Conservation (phyloP, 2,888 invertebrate species). For the Petrolisthes cinctipes region DNA sequence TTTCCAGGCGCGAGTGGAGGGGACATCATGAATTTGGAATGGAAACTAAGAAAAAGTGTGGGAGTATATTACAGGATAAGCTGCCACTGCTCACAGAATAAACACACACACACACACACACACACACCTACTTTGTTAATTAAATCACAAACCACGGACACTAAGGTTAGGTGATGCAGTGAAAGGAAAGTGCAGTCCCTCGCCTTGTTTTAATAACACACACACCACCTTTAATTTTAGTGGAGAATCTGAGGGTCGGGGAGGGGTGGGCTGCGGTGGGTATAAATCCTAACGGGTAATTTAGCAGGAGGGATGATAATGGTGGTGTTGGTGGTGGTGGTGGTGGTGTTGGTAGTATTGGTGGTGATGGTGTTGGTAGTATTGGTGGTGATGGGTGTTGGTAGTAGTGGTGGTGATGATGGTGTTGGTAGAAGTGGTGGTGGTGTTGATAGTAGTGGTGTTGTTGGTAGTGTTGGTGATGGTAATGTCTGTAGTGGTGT, state of each 20-base stretch:
- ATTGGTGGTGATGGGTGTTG: not conserved
- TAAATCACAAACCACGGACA: not conserved
- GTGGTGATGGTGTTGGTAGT: not conserved
- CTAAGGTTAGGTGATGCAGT: not conserved
- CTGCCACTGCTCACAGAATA: not conserved
- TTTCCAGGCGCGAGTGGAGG: too few relatives aligned
- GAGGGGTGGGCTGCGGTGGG: too few relatives aligned
- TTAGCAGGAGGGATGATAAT: not conserved
- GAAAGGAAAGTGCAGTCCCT: too few relatives aligned
- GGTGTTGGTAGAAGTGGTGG: not conserved
- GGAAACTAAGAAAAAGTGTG: too few relatives aligned
- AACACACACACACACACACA: conserved; percentile 12
- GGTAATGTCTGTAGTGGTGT: not conserved
- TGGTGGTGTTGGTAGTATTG: not conserved
- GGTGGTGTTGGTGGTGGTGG: not conserved
- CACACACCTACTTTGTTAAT: not conserved
- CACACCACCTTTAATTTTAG: too few relatives aligned
- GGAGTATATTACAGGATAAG: too few relatives aligned
- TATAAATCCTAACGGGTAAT: not conserved
- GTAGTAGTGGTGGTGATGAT: not conserved
- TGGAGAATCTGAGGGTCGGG: too few relatives aligned
- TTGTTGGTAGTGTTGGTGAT: not conserved
- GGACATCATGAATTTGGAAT: too few relatives aligned
- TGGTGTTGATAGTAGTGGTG: not conserved
- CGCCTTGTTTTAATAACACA: too few relatives aligned